A percentile compares a stretch with the other conserved stretches of the same genome.
phyloP scores from a whole-genome alignment of 2,888 invertebrate genomes.

The Cyaniris semiargus region DNA sequence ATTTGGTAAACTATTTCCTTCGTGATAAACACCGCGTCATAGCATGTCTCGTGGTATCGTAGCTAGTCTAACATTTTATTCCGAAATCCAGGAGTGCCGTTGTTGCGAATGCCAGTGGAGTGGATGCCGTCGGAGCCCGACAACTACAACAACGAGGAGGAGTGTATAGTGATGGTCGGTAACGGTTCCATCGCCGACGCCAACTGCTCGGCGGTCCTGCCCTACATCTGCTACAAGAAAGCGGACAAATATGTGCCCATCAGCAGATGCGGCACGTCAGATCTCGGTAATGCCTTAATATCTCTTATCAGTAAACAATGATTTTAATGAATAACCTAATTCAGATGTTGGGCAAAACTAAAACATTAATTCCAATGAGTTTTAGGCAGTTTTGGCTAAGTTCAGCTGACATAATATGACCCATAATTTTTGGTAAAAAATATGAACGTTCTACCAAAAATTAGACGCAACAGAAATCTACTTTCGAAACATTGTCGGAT shows the following conservation, averaged over 20 bases:
- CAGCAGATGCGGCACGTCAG: conserved; percentile 14
- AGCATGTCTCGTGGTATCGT: not conserved
- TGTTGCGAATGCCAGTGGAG: conserved; percentile 23
- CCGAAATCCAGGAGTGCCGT: not conserved
- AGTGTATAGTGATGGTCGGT: conserved; percentile 4
- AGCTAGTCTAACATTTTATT: not conserved
- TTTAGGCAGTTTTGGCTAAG: not conserved
- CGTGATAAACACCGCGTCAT: not conserved
- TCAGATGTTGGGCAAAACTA: not conserved
- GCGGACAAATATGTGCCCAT: not conserved
- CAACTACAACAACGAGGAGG: not conserved
- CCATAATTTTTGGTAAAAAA: not conserved
- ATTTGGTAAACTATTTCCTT: not conserved
- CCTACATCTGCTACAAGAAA: conserved; percentile 30
- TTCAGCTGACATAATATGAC: not conserved
- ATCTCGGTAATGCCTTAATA: not conserved
- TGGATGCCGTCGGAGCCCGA: conserved; percentile 22
- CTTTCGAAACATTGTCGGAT: not conserved
- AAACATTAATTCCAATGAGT: not conserved
- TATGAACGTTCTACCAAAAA: too few relatives aligned
- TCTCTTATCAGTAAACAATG: not conserved
- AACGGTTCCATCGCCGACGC: conserved; percentile 10
- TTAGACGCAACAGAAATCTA: not conserved
- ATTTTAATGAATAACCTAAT: not conserved
- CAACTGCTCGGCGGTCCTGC: conserved; percentile 10